Percentiles rank a stretch among this genome's conserved stretches.
These are phyloP conservation scores for Crenuchus spilurus DNA, from an alignment of 2,797 vertebrate genomes.

Conservation along the genomic window DNA sequence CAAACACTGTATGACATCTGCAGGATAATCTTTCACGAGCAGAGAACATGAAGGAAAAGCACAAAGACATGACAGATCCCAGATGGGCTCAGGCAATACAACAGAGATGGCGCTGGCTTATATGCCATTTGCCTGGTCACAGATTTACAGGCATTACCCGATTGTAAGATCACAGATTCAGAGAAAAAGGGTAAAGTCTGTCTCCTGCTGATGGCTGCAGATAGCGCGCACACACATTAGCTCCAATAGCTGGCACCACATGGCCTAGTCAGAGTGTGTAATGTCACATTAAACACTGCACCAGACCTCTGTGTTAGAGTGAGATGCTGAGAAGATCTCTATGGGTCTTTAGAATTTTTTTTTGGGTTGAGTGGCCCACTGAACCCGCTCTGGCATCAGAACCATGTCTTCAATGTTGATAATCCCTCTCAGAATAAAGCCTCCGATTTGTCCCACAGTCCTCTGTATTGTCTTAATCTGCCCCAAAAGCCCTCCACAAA, in stretches of 20 bases:
- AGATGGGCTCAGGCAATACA: not conserved
- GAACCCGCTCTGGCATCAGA: not conserved
- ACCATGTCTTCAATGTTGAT: not conserved
- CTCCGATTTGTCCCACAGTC: conserved; percentile 1
- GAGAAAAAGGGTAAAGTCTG: not conserved
- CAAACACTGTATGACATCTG: not conserved
- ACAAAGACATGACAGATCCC: not conserved
- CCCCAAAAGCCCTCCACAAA: not conserved
- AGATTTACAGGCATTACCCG: not conserved
- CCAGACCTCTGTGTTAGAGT: not conserved
- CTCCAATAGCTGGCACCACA: not conserved
- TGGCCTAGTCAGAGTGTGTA: too few relatives aligned
- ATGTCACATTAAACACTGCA: not conserved
- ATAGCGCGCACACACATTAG: not conserved
- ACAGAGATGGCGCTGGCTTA: not conserved
- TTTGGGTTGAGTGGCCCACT: not conserved
- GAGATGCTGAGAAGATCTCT: not conserved
- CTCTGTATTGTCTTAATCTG: not conserved
- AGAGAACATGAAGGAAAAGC: not conserved
- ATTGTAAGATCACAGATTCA: not conserved
- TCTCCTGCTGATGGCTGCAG: not conserved
- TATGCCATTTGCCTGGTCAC: not conserved
- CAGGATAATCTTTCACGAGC: conserved; percentile 2
- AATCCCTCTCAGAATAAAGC: not conserved
- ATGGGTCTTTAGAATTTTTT: not conserved